Conservation (phyloP, 2,888 invertebrate species). For the Lasioglossum pauxillum region DNA sequence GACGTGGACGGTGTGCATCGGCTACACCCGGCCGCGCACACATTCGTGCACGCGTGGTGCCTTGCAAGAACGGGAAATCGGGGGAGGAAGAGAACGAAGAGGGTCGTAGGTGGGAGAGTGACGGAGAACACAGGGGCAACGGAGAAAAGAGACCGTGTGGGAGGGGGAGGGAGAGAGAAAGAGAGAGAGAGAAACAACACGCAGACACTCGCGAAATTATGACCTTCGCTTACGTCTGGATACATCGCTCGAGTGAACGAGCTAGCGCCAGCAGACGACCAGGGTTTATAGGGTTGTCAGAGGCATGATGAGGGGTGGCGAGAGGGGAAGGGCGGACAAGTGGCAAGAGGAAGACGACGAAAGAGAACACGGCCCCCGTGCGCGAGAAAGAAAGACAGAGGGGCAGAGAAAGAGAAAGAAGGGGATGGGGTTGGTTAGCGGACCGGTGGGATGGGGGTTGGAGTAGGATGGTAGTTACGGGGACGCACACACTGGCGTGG, state of each 20-base stretch:
- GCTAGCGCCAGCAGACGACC: slow-evolving; percentile 75
- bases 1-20: slow-evolving; percentile 1
- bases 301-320: slow-evolving; percentile 62
- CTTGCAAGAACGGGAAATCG: slow-evolving; percentile 65
- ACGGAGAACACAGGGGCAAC: background rate
- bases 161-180: slow-evolving; percentile 22
- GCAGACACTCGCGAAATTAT: slow-evolving; percentile 81
- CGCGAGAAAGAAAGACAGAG: slow-evolving; percentile 50
- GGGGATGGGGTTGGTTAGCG: slow-evolving; percentile 60
- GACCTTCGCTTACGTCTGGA: slow-evolving; percentile 78
- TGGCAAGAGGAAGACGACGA: slow-evolving; percentile 41
- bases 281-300: slow-evolving; percentile 78
- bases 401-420: slow-evolving; percentile 38
- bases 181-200: slow-evolving; percentile 65
- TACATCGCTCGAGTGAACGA: slow-evolving; percentile 78
- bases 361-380: slow-evolving; percentile 30
- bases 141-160: background rate
- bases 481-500: slow-evolving; percentile 76
- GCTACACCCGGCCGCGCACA: slow-evolving; percentile 18
- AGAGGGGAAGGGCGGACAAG: slow-evolving; percentile 3
- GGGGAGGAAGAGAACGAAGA: slow-evolving; percentile 9
- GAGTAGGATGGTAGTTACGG: slow-evolving; percentile 71
- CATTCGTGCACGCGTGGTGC: slow-evolving; percentile 33
- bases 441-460: slow-evolving; percentile 55
- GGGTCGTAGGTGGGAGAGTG: slow-evolving; percentile 10